Evolutionary conservation across 1,140 invertebrate species (phyloP), one percentile per base, ranked within the genome.

Genomic region (Drosophila auraria): DNA sequence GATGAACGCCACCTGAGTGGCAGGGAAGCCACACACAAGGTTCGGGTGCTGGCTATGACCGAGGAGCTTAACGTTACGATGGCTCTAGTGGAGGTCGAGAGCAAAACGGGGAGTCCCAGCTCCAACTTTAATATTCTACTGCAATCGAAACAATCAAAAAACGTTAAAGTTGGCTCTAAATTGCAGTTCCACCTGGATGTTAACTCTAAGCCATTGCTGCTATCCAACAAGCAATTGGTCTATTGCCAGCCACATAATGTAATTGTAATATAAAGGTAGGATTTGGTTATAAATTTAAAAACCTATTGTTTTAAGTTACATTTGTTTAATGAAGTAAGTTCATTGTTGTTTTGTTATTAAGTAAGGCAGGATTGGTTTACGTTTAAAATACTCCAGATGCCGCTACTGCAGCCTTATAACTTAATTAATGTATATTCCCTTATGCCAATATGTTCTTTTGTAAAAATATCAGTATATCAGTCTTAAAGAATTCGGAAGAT

Each of bases 401-500:
- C 7, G 42, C 42, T 7, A 4, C 42, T 44, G 44, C 7, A 9
- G 44, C 15, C 56, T n/a, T 56, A 56, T n/a, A 8, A 50, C 9
- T 17, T 8, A 27, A 51, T 14, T 23, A 14, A 14, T 20, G 8
- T 36, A 15, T 27, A 36, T 20, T 56, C 20, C 30, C 30, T 20
- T 9, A 36, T 27, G 15, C 47, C 47, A 44, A n/a, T 25, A 23
- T 23, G 3, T 5, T 23, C 5, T 7, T 7, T 38, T 56, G 3
- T 47, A 72, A 27, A 40, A 25, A 38, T 57, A 15, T 44, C 17
- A 17, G 3, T 47, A 53, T 44, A 66, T 78, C 77, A 80, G 77
- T 80, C 77, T 80, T 65, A 0, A 49, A 27, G 14, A 12, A 51
- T 36, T 59, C 2, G 3, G 20, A 20, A 3, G 6, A 9, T n/a